Conservation (phyloP, 2,113 vertebrate genomes). For the Spea bombifrons region DNA sequence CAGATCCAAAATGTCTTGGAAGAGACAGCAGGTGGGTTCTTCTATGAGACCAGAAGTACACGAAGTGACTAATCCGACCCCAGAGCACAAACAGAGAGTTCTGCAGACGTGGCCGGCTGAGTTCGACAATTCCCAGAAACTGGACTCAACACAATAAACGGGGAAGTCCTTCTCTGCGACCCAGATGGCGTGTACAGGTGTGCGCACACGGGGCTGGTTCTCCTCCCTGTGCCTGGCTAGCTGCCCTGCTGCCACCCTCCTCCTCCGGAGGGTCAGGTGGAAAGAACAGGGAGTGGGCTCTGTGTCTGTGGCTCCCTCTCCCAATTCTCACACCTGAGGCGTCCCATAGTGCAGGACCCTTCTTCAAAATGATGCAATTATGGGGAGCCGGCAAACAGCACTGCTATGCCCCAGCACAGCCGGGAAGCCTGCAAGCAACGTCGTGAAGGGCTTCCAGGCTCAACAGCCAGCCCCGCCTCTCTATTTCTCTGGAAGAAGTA, state of each 20-base stretch:
- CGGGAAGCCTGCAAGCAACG: neutral
- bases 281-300: too few species aligned
- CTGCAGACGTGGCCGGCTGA: conserved; percentile 16
- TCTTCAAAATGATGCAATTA: neutral
- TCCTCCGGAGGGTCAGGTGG: conserved; percentile 9
- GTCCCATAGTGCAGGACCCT: neutral
- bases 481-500: neutral
- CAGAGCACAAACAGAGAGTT: neutral
- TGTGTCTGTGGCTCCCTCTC: neutral
- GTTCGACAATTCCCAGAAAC: neutral
- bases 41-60: neutral
- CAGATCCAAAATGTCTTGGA: neutral
- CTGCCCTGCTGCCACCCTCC: neutral
- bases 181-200: neutral
- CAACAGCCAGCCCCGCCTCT: neutral
- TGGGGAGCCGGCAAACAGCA: neutral
- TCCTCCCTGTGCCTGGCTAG: conserved; percentile 2
- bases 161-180: neutral
- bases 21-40: neutral
- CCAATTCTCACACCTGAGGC: neutral
- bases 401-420: neutral
- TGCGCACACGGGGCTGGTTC: neutral
- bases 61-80: neutral
- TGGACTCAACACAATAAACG: neutral
- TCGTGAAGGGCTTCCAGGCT: neutral